Evolutionary conservation across 2,113 vertebrate genomes (phyloP).

Genomic region (Gila orcuttii): DNA sequence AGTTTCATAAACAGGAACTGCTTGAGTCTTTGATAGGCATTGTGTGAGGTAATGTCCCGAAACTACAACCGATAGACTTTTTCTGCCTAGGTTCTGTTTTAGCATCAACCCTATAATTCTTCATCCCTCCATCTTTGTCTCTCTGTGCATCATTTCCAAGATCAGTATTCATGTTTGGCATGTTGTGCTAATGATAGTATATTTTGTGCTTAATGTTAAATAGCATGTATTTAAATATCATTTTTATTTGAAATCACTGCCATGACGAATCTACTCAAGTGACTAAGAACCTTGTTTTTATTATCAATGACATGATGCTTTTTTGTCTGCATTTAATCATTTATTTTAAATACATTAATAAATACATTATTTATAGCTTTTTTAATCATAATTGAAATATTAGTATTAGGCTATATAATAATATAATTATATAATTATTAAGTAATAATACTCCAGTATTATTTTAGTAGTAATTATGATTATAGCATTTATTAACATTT

Average conservation of each 20-base stretch:
- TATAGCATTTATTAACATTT: background rate
- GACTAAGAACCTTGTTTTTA: background rate
- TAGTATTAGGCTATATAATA: too few species aligned
- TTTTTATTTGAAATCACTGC: background rate
- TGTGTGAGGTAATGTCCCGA: conserved; percentile 31
- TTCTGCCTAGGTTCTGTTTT: background rate
- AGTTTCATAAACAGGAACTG: conserved; percentile 29
- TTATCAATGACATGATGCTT: background rate
- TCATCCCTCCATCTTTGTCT: conserved; percentile 32
- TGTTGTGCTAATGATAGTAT: background rate
- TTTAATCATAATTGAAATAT: background rate
- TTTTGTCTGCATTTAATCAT: background rate
- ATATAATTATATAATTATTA: too few species aligned
- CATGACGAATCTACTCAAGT: background rate
- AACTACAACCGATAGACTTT: conserved; percentile 22
- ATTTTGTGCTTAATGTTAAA: background rate
- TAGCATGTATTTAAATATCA: background rate
- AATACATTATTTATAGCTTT: background rate
- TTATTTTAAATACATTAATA: background rate
- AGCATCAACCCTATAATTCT: background rate
- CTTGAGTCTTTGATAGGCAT: conserved; percentile 1
- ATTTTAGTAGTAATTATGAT: background rate
- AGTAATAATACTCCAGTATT: background rate
- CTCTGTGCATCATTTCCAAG: background rate
- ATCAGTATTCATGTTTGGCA: background rate